phyloP scores from a whole-genome alignment of 2,113 vertebrate species.

The Porphyrio hochstetteri region DNA sequence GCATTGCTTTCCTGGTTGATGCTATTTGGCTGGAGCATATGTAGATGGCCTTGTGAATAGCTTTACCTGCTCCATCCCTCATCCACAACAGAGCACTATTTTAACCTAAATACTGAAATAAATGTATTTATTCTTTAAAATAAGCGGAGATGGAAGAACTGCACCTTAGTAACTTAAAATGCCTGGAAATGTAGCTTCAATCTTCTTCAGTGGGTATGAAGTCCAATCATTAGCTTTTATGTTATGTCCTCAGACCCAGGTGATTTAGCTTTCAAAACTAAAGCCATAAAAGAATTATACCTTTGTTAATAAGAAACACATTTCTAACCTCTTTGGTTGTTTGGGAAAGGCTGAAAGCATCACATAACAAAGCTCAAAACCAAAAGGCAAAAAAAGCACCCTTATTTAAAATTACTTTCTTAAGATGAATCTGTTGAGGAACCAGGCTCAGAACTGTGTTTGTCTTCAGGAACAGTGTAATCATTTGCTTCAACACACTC shows the following conservation, averaged over 20 bases:
- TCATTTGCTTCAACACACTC: neutral
- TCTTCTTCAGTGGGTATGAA: neutral
- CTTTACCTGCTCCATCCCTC: neutral
- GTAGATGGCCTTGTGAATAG: neutral
- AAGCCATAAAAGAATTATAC: neutral
- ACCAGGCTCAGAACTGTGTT: accelerated
- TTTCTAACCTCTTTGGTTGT: neutral
- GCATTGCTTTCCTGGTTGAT: neutral
- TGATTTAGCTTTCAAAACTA: neutral
- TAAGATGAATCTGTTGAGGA: neutral
- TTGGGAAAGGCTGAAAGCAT: neutral
- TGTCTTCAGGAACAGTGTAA: neutral
- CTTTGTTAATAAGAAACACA: neutral
- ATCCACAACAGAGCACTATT: neutral
- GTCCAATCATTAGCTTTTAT: accelerated
- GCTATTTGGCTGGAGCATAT: neutral
- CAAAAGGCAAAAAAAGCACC: accelerated
- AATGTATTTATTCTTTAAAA: neutral
- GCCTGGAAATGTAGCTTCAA: neutral
- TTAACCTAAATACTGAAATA: neutral
- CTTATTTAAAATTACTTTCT: neutral
- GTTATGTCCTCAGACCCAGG: neutral
- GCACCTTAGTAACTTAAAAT: neutral
- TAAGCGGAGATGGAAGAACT: neutral
- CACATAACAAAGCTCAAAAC: neutral